Base-by-base conservation (phyloP, 2,797 vertebrate genomes). In the Craterocephalus amniculus region DNA sequence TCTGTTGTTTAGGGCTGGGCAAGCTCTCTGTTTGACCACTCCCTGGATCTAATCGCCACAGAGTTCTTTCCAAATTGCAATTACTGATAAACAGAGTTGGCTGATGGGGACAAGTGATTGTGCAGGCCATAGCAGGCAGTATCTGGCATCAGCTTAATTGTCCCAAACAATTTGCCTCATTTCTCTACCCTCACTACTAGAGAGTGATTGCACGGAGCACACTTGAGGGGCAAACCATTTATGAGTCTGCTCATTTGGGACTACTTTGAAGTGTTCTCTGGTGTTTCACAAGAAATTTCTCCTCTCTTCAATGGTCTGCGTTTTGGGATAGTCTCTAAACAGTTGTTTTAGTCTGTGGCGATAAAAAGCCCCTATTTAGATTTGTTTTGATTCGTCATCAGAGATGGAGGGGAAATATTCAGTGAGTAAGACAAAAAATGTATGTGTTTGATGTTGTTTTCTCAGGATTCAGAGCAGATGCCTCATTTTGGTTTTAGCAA, bases 91-190 rank as follows among this genome's bases (percentile, higher is more conserved):
- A 92, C 89, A 90, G 83, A 81, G 82, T 60, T 80, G 88, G 85
- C 87, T 78, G 94, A 95, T 95, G 92, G 91, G 87, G 84, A 92
- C 83, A 82, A 71, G 77, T 51, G 94, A 95, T 94, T 93, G 89
- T n/a, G 67, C 65, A 70, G 83, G 81, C 81, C 79, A 55, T 58
- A 54, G 88, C 80, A 45, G 73, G 58, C 79, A 84, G 81, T 94
- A 95, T 95, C 95, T 95, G 94, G 94, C 94, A 95, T 95, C 94
- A 14, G 88, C 79, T 85, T 95, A 95, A 95, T 95, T 94, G 93
- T 93, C 84, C 78, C 90, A 94, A 95, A 93, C 91, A 93, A 91
- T 92, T 88, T 91, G 85, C 80, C 88, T 92, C 71, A 84, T 91
- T 90, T 89, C 79, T 87, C 77, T 80, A 40, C 55, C 70, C 79